A percentile compares a stretch with the other conserved stretches of the same genome.
phyloP scores from a whole-genome alignment of 2,113 vertebrate genomes.

The Hyla sarda region DNA sequence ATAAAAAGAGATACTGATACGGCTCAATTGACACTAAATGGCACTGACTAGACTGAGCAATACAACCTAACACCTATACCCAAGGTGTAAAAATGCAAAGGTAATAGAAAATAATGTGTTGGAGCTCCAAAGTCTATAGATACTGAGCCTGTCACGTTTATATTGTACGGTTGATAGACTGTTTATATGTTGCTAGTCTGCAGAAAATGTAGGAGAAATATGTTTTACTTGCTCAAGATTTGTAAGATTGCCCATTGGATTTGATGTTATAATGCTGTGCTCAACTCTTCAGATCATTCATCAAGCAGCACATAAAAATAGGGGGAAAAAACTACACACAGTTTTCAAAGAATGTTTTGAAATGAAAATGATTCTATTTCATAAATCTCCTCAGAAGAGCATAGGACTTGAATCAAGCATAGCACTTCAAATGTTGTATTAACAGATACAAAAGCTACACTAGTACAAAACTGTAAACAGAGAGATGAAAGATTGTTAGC shows the following conservation, averaged over 20 bases:
- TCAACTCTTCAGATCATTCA: constrained; percentile 23
- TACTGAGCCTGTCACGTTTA: too few relatives aligned
- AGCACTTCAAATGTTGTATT: constrained; percentile 23
- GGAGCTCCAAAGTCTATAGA: too few relatives aligned
- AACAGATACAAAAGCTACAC: neutral
- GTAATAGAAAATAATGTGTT: too few relatives aligned
- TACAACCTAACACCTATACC: too few relatives aligned
- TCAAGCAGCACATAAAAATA: constrained; percentile 22
- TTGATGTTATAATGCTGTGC: constrained; percentile 2
- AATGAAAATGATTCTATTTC: constrained; percentile 2
- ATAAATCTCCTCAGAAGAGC: neutral
- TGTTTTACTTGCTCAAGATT: neutral
- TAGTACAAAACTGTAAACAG: neutral
- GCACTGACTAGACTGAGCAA: too few relatives aligned
- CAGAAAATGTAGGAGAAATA: neutral
- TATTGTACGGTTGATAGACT: neutral
- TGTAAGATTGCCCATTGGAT: neutral
- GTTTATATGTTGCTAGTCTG: neutral
- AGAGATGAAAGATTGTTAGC: neutral
- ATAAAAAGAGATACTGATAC: too few relatives aligned
- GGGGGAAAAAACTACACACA: neutral
- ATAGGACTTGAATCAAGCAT: neutral
- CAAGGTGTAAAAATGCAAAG: too few relatives aligned
- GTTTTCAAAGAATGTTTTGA: constrained; percentile 27
- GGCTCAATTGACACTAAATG: too few relatives aligned